Percentiles rank a stretch among this genome's conserved stretches.
These are phyloP conservation scores for Apostichopus japonicus DNA, from an alignment of 35 echinoderm and acorn worm species.

Conservation along the genomic window DNA sequence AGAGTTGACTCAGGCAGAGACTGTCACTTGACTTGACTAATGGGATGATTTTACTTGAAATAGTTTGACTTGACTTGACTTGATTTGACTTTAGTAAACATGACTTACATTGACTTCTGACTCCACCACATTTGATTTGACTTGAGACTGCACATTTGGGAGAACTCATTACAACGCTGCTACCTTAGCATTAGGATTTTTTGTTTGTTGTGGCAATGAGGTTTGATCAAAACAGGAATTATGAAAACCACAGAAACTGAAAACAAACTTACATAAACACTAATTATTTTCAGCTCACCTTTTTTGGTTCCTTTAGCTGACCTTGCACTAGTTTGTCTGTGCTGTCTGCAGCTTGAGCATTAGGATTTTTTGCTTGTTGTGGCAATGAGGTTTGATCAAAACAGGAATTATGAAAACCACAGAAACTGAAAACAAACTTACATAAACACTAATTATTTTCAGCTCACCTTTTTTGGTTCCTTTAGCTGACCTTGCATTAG, in stretches of 20 bases:
- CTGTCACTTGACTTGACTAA: too few relatives aligned
- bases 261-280: not conserved
- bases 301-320: not conserved
- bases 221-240: not conserved
- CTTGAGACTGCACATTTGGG: too few relatives aligned
- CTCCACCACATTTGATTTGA: too few relatives aligned
- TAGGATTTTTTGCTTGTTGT: not conserved
- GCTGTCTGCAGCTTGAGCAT: not conserved
- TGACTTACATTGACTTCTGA: not conserved
- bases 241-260: too few relatives aligned
- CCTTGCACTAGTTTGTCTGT: slow-evolving; percentile 20
- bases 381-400: not conserved
- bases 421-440: too few relatives aligned
- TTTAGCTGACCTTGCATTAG: not conserved
- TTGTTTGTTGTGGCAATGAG: not conserved
- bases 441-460: not conserved
- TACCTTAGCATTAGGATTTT: not conserved
- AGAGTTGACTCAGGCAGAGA: too few relatives aligned
- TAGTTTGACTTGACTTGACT: too few relatives aligned
- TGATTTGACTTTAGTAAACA: too few relatives aligned
- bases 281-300: not conserved
- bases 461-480: not conserved
- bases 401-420: too few relatives aligned
- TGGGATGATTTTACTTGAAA: too few relatives aligned
- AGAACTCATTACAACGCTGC: too few relatives aligned